phyloP scores from a whole-genome alignment of 2,113 vertebrate species.

The Dasypus novemcinctus region DNA sequence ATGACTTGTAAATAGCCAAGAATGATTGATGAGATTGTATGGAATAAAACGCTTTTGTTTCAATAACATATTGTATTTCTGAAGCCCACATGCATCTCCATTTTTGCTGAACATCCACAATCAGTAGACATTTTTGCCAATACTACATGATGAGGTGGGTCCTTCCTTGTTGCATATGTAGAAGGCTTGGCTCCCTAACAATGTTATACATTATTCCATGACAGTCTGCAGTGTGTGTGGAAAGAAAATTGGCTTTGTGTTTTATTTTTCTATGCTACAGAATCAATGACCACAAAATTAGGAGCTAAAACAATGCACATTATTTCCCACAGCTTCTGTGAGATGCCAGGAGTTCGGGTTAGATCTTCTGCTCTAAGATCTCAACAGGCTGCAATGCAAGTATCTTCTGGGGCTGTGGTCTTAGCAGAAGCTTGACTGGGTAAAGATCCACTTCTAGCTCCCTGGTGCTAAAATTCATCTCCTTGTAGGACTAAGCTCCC shows the following conservation, averaged over 20 bases:
- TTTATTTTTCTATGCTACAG: background rate
- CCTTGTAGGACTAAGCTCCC: background rate
- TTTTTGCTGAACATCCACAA: background rate
- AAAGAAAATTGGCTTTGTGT: background rate
- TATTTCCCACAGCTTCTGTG: background rate
- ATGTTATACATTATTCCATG: background rate
- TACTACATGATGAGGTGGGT: too few relatives aligned
- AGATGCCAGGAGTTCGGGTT: too few relatives aligned
- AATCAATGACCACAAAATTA: background rate
- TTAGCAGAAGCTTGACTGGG: background rate
- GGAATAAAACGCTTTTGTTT: background rate
- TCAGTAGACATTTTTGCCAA: background rate
- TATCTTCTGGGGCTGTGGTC: too few relatives aligned
- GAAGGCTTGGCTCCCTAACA: background rate
- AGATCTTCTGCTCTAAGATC: fast-evolving
- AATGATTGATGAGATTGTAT: background rate
- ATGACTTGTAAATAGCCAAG: background rate
- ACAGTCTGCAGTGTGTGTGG: too few relatives aligned
- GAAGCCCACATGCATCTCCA: background rate
- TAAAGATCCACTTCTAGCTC: background rate
- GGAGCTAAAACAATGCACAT: background rate
- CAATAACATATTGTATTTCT: background rate
- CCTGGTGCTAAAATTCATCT: background rate
- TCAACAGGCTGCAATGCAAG: fast-evolving
- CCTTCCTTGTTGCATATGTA: background rate